Base-by-base conservation (phyloP, 2,113 vertebrate species). In the Sinosuthora webbiana region DNA sequence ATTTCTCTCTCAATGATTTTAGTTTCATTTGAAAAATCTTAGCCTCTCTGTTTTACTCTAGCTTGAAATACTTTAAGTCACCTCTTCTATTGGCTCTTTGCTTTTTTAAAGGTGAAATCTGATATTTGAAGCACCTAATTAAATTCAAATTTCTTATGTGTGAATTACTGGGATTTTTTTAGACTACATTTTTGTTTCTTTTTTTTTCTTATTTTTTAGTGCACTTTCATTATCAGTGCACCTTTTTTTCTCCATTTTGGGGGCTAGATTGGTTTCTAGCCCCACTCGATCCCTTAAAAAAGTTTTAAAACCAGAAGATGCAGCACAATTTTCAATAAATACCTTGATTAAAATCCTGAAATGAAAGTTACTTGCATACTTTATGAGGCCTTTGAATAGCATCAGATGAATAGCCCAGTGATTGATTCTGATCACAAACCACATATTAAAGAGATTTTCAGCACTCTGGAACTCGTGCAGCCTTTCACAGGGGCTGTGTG, bases 371-470 rank as follows among this genome's bases (percentile, higher is more conserved):
- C 25, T 64, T 6, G 1, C 41, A 62, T 82, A 56, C 70, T 79
- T 91, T 62, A 56, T 56, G 49, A 45, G 24, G 27, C 67, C 44
- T 85, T 62, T 95, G 81, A 95, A 78, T 85, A 73, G 35, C 57
- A 79, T 68, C 2, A 4, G 74, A 69, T 94, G 84, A 95, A 90
- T 95, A 91, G 75, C 50, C 44, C 41, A 52, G 74, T 93, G 93
- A 95, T 83, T 87, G 95, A 76, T 93, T 95, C 53, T 90, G 77
- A 76, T 94, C 93, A 73, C 79, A 90, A 62, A 59, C 64, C 82
- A 63, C 57, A 71, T 73, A 53, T 59, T 83, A 69, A 71, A 71
- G 78, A 62, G 39, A 60, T 87, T 42, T 85, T 67, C 78, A 84
- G 91, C 70, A 31, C 55, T 50, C 71, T 53, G 50, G 62, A 71